A percentile compares a stretch with the other conserved stretches of the same genome.
Evolutionary conservation across 2,888 invertebrate species (phyloP).

Genomic region (Hirudinaria manillensis): DNA sequence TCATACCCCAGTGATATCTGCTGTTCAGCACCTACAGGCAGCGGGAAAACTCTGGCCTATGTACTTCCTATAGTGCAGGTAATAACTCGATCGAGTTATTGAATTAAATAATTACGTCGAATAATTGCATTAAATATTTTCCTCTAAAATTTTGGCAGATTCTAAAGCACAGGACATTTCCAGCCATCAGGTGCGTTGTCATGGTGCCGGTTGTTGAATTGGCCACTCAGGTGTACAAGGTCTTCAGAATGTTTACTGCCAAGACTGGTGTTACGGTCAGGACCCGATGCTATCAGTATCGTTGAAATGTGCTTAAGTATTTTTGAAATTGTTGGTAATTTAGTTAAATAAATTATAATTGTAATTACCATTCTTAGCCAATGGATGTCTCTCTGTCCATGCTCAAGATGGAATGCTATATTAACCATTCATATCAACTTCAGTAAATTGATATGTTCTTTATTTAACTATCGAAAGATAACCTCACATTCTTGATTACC

Average conservation of each 20-base stretch:
- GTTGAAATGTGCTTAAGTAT: too few species aligned
- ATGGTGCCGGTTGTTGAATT: slow-evolving; percentile 87
- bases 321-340: not conserved
- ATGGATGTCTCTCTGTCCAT: too few species aligned
- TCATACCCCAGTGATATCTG: slow-evolving; percentile 74
- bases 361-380: too few species aligned
- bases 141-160: slow-evolving; percentile 14
- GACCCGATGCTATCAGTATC: not conserved
- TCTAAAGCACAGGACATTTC: slow-evolving; percentile 57
- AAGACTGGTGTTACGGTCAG: slow-evolving; percentile 47
- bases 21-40: slow-evolving; percentile 93
- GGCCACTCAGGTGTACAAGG: slow-evolving; percentile 78
- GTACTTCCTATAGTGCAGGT: slow-evolving; percentile 82
- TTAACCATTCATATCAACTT: too few species aligned
- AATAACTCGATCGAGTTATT: slow-evolving; percentile 33
- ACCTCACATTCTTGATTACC: too few species aligned
- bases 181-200: slow-evolving; percentile 68
- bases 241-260: slow-evolving; percentile 62
- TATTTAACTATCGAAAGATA: too few species aligned
- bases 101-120: not conserved
- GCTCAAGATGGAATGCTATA: too few species aligned
- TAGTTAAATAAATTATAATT: slow-evolving; percentile 2
- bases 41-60: slow-evolving; percentile 92
- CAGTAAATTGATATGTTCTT: too few species aligned
- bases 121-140: not conserved